phyloP scores from a whole-genome alignment of 1,140 invertebrate species.

The Panagrolaimus sp. region DNA sequence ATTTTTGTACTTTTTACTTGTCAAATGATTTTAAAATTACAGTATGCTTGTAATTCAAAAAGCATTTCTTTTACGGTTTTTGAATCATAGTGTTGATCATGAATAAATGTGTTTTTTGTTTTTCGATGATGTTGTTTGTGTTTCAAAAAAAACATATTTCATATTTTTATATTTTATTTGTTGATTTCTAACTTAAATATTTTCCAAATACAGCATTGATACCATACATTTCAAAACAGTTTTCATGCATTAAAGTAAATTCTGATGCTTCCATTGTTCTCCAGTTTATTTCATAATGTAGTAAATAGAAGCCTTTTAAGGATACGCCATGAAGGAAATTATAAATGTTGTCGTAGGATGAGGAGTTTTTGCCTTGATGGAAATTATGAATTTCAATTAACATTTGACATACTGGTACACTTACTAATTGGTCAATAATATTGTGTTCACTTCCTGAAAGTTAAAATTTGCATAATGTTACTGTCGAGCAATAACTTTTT shows the following conservation, averaged over 20 bases:
- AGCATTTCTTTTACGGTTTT: too few relatives aligned
- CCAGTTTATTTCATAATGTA: neutral
- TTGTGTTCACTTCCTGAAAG: neutral
- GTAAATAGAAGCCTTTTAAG: neutral
- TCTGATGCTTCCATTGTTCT: neutral
- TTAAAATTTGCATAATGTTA: too few relatives aligned
- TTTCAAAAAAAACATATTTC: neutral
- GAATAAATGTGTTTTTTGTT: too few relatives aligned
- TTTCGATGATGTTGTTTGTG: too few relatives aligned
- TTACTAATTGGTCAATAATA: neutral
- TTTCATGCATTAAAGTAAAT: slow-evolving; percentile 14
- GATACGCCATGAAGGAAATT: neutral
- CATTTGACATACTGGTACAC: neutral
- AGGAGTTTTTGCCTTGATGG: neutral
- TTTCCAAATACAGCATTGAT: neutral
- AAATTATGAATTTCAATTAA: neutral
- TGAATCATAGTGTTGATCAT: too few relatives aligned
- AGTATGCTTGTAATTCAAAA: too few relatives aligned
- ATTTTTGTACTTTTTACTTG: too few relatives aligned
- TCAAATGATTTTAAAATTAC: too few relatives aligned
- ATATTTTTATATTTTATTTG: neutral
- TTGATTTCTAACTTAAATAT: neutral
- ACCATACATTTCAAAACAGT: neutral
- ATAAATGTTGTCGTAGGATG: neutral
- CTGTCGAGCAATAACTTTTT: too few relatives aligned